Evolutionary conservation across 1,140 invertebrate genomes (phyloP).

Genomic region (Tetragonula clypearis): DNA sequence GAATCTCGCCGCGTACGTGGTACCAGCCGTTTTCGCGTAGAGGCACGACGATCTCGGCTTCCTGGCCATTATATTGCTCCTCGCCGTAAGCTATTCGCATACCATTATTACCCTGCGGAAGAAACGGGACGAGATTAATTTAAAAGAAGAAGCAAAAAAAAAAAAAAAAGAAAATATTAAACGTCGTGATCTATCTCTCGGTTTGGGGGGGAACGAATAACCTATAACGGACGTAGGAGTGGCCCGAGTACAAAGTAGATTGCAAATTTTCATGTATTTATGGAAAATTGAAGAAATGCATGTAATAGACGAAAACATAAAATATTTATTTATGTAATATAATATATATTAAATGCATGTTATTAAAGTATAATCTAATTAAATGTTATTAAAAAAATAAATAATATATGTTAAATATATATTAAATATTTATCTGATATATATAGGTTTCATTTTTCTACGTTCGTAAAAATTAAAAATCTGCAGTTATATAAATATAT

Average conservation of each 20-base stretch:
- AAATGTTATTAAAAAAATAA: too few relatives aligned
- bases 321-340: too few relatives aligned
- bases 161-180: neutral
- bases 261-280: neutral
- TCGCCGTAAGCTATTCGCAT: slow-evolving; percentile 88
- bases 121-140: slow-evolving; percentile 17
- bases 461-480: too few relatives aligned
- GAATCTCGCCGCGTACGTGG: slow-evolving; percentile 84
- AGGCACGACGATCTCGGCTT: slow-evolving; percentile 84
- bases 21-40: slow-evolving; percentile 90
- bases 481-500: too few relatives aligned
- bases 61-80: slow-evolving; percentile 83
- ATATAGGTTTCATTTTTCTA: too few relatives aligned
- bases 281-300: neutral
- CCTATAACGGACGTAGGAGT: neutral
- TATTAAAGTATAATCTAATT: too few relatives aligned
- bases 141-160: neutral
- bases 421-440: too few relatives aligned
- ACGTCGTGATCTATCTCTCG: slow-evolving; percentile 15
- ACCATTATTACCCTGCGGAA: slow-evolving; percentile 85
- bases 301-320: too few relatives aligned
- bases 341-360: too few relatives aligned
- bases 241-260: neutral
- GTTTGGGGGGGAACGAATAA: neutral
- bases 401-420: too few relatives aligned